Evolutionary conservation across 2,888 invertebrate genomes (phyloP).

Genomic region (Macropis europaea): DNA sequence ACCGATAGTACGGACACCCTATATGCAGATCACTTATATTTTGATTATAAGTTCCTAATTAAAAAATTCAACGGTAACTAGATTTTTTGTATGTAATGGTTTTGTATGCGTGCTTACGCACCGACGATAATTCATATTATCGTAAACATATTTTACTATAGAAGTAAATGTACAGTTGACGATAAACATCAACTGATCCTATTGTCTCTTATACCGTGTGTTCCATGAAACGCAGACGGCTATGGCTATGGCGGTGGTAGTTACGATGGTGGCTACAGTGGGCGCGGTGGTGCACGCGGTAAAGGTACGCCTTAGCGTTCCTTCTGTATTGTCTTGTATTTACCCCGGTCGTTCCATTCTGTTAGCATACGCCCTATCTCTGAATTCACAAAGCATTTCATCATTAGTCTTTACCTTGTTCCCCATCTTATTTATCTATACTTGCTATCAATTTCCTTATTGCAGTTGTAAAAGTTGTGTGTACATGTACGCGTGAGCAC

Average conservation of each 20-base stretch:
- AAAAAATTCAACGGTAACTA: conserved; percentile 7
- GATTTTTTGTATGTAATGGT: conserved; percentile 10
- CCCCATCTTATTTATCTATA: conserved; percentile 3
- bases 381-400: conserved; percentile 29
- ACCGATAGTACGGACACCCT: no score
- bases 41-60: not conserved
- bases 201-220: conserved; percentile 77
- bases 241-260: conserved; percentile 93
- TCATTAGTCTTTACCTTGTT: conserved; percentile 11
- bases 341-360: conserved; percentile 47
- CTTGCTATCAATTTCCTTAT: conserved; percentile 6
- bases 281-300: conserved; percentile 91
- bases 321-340: conserved; percentile 74
- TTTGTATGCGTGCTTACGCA: conserved; percentile 1
- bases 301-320: conserved; percentile 87
- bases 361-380: conserved; percentile 25
- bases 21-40: conserved; percentile 11
- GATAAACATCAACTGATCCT: conserved; percentile 63
- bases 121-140: conserved; percentile 18
- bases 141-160: conserved; percentile 34
- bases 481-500: conserved; percentile 45
- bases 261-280: conserved; percentile 93
- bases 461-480: no score
- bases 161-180: conserved; percentile 42
- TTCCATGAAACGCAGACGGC: conserved; percentile 82